Evolutionary conservation across 37 sponge, comb jelly and placozoan genomes (phyloP), one percentile per base, ranked within the genome.

Genomic region (Tethya wilhelma): DNA sequence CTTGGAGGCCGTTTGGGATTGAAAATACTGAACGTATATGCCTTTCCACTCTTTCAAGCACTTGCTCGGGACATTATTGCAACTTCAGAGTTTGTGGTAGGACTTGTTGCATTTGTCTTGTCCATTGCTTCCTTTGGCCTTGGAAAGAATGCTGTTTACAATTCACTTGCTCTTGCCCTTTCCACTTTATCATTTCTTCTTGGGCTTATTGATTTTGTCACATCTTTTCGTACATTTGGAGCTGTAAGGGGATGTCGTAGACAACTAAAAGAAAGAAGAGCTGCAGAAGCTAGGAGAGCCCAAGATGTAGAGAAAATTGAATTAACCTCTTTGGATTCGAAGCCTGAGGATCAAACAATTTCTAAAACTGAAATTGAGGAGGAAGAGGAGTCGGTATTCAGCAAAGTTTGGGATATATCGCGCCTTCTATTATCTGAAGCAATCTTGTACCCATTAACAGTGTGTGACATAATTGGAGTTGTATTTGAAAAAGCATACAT

Each of bases 91-190:
- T 38, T 69, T 2, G 3, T 69, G 4, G 7, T 40, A 23, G 20
- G 4, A 11, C 42, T 69, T 28, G 41, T 11, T n/a, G 29, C 25
- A 22, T 44, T 69, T 4, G n/a, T 3, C 20, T 23, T 69, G 22
- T 69, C 70, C 1, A 28, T 28, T 2, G 44, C 44, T 42, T 69
- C 70, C 2, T 69, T 69, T 28, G 1, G 11, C 28, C 44, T 69
- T 39, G 70, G 70, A 69, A 69, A 40, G 19, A 3, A 69, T 7
- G 44, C 63, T 26, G 26, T 60, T 8, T n/a, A 60, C 63, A 60
- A 69, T 11, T 4, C 9, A 19, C 3, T 69, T 42, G 44, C 38
- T 11, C 44, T 38, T 40, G 70, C 44, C 20, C 25, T 69, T 22
- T 3, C 70, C 20, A 28, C 28, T n/a, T n/a, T 42, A 1, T 39